These are phyloP conservation scores for Marcusenius ussheri DNA, from an alignment of 2,113 vertebrate species.

Conservation along the genomic window DNA sequence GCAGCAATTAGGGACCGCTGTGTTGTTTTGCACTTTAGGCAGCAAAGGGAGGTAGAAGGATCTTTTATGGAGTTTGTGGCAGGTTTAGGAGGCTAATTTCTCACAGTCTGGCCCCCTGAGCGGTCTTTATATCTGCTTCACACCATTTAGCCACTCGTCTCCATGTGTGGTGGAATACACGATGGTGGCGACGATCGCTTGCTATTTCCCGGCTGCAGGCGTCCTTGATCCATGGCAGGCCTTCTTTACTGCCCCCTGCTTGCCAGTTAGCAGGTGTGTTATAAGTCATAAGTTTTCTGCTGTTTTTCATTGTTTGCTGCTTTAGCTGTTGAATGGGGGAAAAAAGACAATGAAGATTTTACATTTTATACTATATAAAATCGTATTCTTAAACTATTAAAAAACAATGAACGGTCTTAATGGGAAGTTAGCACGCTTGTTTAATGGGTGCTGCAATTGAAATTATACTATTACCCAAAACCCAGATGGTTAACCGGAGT, in stretches of 20 bases:
- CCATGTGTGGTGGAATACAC: background rate
- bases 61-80: background rate
- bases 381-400: background rate
- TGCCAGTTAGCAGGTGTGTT: background rate
- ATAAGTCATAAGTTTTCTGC: background rate
- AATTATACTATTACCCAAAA: background rate
- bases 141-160: background rate
- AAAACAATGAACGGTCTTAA: background rate
- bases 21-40: background rate
- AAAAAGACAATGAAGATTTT: background rate
- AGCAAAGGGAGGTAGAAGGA: background rate
- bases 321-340: background rate
- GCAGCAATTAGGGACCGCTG: background rate
- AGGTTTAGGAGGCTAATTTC: background rate
- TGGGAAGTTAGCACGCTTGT: background rate
- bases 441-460: background rate
- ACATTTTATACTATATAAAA: background rate
- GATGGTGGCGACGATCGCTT: background rate
- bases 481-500: background rate
- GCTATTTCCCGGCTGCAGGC: background rate
- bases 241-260: background rate
- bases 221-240: background rate
- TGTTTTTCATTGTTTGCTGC: background rate
- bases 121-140: background rate
- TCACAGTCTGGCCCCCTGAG: conserved; percentile 8